Conservation (phyloP, 2,797 vertebrate species). For the Tragelaphus oryx region DNA sequence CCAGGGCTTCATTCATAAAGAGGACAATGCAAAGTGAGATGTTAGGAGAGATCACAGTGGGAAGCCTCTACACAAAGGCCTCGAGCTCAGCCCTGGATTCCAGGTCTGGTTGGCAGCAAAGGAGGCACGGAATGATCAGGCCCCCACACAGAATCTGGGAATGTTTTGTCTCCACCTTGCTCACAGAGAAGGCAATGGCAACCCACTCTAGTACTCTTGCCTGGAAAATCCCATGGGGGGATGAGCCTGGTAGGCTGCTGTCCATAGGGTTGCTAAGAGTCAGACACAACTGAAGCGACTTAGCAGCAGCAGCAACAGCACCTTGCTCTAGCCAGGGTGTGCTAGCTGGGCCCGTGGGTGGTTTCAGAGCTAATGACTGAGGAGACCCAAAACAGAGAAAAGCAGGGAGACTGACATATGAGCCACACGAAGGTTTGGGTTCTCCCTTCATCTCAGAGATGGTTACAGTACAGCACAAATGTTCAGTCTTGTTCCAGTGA, state of each 20-base stretch:
- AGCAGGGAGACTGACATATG: neutral
- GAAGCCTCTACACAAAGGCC: neutral
- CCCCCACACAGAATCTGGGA: neutral
- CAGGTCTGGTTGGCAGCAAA: neutral
- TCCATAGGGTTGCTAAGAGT: too few relatives aligned
- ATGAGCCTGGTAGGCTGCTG: too few relatives aligned
- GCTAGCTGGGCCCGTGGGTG: accelerated
- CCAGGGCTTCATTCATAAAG: neutral
- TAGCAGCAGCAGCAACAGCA: too few relatives aligned
- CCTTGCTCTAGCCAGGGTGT: neutral
- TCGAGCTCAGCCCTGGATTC: neutral
- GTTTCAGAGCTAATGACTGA: neutral
- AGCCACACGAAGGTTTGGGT: neutral
- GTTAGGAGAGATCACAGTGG: neutral
- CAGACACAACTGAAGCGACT: too few relatives aligned
- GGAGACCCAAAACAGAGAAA: neutral
- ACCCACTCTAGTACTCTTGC: too few relatives aligned
- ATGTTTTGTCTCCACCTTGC: too few relatives aligned
- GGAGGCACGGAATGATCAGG: neutral
- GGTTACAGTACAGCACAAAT: neutral
- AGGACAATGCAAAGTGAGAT: neutral
- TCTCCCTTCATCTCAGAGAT: neutral
- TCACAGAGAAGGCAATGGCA: neutral
- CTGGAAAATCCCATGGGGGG: too few relatives aligned
- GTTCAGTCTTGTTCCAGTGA: neutral